Conservation (phyloP, 2,113 vertebrate species). For the Sinocyclocheilus rhinocerous region DNA sequence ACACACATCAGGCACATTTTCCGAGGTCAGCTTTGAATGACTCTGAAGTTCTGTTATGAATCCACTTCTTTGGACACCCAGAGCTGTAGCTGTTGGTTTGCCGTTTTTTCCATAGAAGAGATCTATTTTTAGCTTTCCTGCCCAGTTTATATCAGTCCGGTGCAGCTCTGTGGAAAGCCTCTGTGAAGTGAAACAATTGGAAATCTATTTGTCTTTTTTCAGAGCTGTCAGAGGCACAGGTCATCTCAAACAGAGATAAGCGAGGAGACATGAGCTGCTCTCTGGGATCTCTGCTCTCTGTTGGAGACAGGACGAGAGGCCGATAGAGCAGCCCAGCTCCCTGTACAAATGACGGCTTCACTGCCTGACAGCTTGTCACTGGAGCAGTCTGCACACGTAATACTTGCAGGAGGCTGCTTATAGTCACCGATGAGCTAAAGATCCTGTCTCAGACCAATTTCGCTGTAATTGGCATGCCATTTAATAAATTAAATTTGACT, state of each 20-base stretch:
- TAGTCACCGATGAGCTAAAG: not conserved
- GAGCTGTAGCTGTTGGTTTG: not conserved
- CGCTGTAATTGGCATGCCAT: not conserved
- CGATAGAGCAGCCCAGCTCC: not conserved
- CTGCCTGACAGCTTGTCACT: conserved; percentile 27
- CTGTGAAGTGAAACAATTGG: not conserved
- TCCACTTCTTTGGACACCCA: not conserved
- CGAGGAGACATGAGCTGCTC: conserved; percentile 31
- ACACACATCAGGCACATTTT: not conserved
- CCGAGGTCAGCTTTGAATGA: not conserved
- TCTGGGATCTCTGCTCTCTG: not conserved
- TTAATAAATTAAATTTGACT: too few species aligned
- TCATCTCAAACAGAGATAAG: conserved; percentile 41
- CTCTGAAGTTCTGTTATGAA: not conserved
- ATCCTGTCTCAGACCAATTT: not conserved
- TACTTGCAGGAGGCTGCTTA: not conserved
- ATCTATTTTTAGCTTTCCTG: not conserved
- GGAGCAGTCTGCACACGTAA: not conserved
- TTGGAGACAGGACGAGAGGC: conserved; percentile 17
- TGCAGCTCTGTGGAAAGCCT: not conserved
- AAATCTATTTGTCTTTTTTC: conserved; percentile 36
- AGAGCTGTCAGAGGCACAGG: conserved; percentile 8
- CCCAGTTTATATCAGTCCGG: not conserved
- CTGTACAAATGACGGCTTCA: not conserved
- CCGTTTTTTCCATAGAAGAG: not conserved